Conservation (phyloP, 2,113 vertebrate genomes). For the Callaeas wilsoni region DNA sequence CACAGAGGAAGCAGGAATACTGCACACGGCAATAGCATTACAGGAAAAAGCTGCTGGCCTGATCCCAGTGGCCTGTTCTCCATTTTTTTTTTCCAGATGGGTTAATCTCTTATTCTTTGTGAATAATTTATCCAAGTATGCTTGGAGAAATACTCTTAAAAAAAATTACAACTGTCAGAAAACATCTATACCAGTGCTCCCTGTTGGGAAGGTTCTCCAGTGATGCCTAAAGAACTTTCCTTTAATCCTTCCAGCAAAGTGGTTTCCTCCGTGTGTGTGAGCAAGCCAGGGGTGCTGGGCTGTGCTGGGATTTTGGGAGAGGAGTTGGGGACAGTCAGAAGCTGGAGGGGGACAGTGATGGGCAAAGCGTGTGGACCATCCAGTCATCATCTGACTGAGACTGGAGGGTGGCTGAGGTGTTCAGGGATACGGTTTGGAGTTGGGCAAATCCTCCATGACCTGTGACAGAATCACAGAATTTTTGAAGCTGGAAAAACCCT, state of each 20-base stretch:
- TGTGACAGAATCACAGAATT: background rate
- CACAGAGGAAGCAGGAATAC: background rate
- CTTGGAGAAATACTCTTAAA: background rate
- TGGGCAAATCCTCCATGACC: background rate
- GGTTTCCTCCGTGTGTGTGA: background rate
- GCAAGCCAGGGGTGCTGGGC: background rate
- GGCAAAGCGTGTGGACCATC: background rate
- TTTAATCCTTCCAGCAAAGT: background rate
- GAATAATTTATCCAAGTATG: constrained; percentile 37
- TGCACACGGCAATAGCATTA: background rate
- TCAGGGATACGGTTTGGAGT: background rate
- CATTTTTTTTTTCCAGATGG: background rate
- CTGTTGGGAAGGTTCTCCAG: background rate
- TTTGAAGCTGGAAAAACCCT: background rate
- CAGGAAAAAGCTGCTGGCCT: background rate
- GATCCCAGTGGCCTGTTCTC: background rate
- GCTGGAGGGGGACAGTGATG: background rate
- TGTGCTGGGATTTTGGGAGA: background rate
- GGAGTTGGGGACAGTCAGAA: background rate
- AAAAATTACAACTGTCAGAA: background rate
- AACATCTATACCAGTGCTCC: background rate
- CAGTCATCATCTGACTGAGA: background rate
- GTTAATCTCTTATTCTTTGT: constrained; percentile 26
- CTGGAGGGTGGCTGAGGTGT: background rate
- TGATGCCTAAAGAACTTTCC: background rate